A percentile compares a stretch with the other conserved stretches of the same genome.
These are phyloP conservation scores for Temnothorax ravouxi DNA, from an alignment of 2,888 invertebrate genomes.

Conservation along the genomic window DNA sequence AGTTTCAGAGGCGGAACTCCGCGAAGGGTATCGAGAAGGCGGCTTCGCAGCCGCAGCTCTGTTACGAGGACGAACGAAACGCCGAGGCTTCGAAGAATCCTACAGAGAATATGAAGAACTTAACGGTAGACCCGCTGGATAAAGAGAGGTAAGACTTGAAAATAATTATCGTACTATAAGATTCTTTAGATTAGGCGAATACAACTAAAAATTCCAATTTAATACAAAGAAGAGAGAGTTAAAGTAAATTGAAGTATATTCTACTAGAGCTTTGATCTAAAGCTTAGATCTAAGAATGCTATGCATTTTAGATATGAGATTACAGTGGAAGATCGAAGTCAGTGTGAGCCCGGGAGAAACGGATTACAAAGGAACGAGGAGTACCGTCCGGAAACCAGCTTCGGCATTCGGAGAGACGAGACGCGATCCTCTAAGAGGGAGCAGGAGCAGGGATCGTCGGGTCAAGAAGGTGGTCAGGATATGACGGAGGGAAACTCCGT, in stretches of 20 bases:
- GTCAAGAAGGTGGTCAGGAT: slow-evolving; percentile 63
- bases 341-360: slow-evolving; percentile 76
- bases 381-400: slow-evolving; percentile 83
- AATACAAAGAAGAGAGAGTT: neutral
- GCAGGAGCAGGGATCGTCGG: slow-evolving; percentile 60
- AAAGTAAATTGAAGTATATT: neutral
- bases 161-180: neutral
- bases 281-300: neutral
- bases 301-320: slow-evolving; percentile 79
- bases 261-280: neutral
- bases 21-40: slow-evolving; percentile 86
- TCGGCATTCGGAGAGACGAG: slow-evolving; percentile 81
- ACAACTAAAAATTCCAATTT: neutral
- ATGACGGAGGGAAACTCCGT: slow-evolving; percentile 69
- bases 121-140: slow-evolving; percentile 73
- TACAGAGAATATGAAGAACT: slow-evolving; percentile 73
- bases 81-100: slow-evolving; percentile 74
- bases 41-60: slow-evolving; percentile 90
- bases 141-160: slow-evolving; percentile 73
- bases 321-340: slow-evolving; percentile 80
- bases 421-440: slow-evolving; percentile 80
- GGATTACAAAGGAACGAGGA: slow-evolving; percentile 81
- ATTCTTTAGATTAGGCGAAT: neutral
- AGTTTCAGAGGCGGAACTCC: slow-evolving; percentile 82
- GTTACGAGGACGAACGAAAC: slow-evolving; percentile 87